Conservation (phyloP, 2,888 invertebrate genomes). For the Pinctada fucata region DNA sequence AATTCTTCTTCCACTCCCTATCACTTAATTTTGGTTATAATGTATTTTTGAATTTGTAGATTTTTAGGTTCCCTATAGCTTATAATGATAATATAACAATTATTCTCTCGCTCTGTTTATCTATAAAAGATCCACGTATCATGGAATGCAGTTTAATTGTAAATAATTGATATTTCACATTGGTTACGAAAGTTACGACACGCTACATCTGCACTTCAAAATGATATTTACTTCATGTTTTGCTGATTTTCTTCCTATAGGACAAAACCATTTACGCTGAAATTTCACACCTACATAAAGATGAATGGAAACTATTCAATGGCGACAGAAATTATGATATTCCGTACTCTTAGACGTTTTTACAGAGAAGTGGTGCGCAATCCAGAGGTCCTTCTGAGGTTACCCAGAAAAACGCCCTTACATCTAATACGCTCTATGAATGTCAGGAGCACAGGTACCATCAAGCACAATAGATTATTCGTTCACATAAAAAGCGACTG, state of each 20-base stretch:
- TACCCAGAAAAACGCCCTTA: constrained; percentile 55
- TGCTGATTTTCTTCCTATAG: background rate
- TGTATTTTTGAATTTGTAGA: no score
- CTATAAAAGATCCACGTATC: no score
- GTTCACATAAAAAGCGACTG: background rate
- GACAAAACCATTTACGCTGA: background rate
- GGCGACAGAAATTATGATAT: constrained; percentile 46
- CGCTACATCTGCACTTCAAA: no score
- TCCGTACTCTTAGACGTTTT: constrained; percentile 44
- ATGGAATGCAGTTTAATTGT: no score
- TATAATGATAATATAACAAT: no score
- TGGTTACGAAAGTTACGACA: no score
- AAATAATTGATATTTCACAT: no score
- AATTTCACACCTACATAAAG: constrained; percentile 44
- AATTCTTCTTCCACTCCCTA: no score
- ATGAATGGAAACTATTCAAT: constrained; percentile 43
- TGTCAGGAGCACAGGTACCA: constrained; percentile 60
- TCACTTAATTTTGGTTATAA: no score
- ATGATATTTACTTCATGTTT: no score
- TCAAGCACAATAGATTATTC: background rate
- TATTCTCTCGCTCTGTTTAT: no score
- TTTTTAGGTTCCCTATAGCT: no score
- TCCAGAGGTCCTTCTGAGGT: constrained; percentile 41
- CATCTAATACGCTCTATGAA: constrained; percentile 53
- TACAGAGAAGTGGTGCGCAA: constrained; percentile 47